Percentiles rank a stretch among this genome's conserved stretches.
Conservation (phyloP, 2,888 invertebrate genomes). For the Clistopyga incitator region DNA sequence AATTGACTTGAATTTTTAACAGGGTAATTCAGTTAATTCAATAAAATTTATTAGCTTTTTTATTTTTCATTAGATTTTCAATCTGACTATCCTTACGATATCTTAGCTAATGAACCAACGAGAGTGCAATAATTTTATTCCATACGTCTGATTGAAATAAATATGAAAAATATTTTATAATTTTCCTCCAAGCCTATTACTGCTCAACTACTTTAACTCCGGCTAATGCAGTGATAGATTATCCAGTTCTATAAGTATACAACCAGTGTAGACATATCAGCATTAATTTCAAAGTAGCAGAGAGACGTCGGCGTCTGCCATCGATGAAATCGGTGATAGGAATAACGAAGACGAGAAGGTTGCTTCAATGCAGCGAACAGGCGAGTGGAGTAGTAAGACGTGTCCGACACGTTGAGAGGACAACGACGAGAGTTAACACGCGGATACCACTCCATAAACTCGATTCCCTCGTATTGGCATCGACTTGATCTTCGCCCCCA, state of each 20-base stretch:
- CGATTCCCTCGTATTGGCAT: slow-evolving; percentile 52
- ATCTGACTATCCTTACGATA: too few relatives aligned
- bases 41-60: too few relatives aligned
- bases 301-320: neutral
- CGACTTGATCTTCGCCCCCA: slow-evolving; percentile 12
- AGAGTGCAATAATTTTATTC: neutral
- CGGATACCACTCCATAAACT: slow-evolving; percentile 55
- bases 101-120: too few relatives aligned
- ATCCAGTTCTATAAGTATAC: neutral
- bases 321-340: slow-evolving; percentile 25
- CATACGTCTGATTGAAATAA: neutral
- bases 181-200: too few relatives aligned
- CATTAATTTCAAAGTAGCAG: slow-evolving; percentile 13
- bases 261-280: neutral
- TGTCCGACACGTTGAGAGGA: slow-evolving; percentile 56
- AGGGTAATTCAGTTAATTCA: too few relatives aligned
- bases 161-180: too few relatives aligned
- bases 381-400: slow-evolving; percentile 41
- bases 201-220: too few relatives aligned
- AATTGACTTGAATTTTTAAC: too few relatives aligned
- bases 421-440: slow-evolving; percentile 58
- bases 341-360: slow-evolving; percentile 12
- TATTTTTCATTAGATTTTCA: neutral
- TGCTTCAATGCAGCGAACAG: slow-evolving; percentile 12
- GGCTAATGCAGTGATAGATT: neutral